phyloP scores from a whole-genome alignment of 2,797 vertebrate genomes.

The Hemibagrus guttatus region DNA sequence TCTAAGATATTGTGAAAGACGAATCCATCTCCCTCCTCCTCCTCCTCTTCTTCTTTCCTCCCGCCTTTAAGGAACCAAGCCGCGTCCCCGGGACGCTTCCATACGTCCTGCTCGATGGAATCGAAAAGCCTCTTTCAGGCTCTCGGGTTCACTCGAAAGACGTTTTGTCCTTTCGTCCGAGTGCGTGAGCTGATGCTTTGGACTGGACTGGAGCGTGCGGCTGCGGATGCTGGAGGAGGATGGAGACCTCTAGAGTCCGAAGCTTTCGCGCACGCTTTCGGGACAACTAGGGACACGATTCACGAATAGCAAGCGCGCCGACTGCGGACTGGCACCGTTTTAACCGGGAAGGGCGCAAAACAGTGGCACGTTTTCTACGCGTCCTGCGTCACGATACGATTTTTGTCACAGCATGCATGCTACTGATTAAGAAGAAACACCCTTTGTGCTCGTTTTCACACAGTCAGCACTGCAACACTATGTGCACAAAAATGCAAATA shows the following conservation, averaged over 20 bases:
- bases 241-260: constrained; percentile 84
- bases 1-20: constrained; percentile 63
- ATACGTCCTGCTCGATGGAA: constrained; percentile 65
- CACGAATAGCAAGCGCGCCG: neutral
- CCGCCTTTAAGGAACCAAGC: constrained; percentile 59
- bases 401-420: neutral
- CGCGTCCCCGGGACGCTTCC: constrained; percentile 64
- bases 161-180: constrained; percentile 39
- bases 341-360: neutral
- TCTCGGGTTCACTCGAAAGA: constrained; percentile 53
- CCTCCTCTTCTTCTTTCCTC: constrained; percentile 4
- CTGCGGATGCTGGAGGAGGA: constrained; percentile 68
- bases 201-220: constrained; percentile 58
- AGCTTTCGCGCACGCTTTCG: constrained; percentile 57
- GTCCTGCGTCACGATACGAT: constrained; percentile 3
- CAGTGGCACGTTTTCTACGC: neutral
- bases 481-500: neutral
- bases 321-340: neutral
- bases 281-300: neutral
- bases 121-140: constrained; percentile 74
- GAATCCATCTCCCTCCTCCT: constrained; percentile 51
- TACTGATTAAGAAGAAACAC: neutral
- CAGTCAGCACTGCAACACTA: neutral
- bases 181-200: constrained; percentile 64
- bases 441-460: neutral